Conservation (phyloP, 2,888 invertebrate genomes). For the Automeris io region DNA sequence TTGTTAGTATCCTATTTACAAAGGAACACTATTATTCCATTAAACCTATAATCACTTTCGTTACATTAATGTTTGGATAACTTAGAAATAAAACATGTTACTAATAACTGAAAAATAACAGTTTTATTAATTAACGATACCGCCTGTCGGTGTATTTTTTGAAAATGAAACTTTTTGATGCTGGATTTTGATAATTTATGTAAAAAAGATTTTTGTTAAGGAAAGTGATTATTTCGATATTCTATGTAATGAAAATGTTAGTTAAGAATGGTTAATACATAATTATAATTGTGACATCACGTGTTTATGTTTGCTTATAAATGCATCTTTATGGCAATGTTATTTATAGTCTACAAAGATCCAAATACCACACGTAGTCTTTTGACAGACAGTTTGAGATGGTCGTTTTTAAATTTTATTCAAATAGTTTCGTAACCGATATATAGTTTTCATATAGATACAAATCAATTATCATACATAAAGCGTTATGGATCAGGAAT, state of each 20-base stretch:
- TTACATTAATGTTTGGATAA: conserved; percentile 16
- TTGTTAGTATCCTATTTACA: too few relatives aligned
- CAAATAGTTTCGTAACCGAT: too few relatives aligned
- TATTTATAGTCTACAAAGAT: too few relatives aligned
- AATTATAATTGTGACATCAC: conserved; percentile 7
- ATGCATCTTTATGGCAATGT: too few relatives aligned
- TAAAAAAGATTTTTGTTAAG: conserved; percentile 19
- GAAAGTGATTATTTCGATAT: conserved; percentile 64
- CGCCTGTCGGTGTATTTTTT: conserved; percentile 27
- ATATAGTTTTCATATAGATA: too few relatives aligned
- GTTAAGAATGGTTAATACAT: too few relatives aligned
- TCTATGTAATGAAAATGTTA: conserved; percentile 19
- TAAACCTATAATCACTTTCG: conserved; percentile 49
- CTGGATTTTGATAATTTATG: conserved; percentile 15
- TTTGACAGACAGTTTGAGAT: too few relatives aligned
- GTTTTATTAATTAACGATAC: conserved; percentile 5
- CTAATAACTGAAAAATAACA: neutral
- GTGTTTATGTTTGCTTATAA: neutral
- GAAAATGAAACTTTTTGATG: conserved; percentile 55
- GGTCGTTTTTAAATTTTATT: too few relatives aligned
- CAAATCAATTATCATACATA: too few relatives aligned
- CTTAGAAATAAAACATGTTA: conserved; percentile 18
- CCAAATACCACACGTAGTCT: too few relatives aligned
- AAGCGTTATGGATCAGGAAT: too few relatives aligned
- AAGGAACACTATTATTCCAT: too few relatives aligned